phyloP scores from a whole-genome alignment of 2,888 invertebrate species.

The Drosophila neutralis region DNA sequence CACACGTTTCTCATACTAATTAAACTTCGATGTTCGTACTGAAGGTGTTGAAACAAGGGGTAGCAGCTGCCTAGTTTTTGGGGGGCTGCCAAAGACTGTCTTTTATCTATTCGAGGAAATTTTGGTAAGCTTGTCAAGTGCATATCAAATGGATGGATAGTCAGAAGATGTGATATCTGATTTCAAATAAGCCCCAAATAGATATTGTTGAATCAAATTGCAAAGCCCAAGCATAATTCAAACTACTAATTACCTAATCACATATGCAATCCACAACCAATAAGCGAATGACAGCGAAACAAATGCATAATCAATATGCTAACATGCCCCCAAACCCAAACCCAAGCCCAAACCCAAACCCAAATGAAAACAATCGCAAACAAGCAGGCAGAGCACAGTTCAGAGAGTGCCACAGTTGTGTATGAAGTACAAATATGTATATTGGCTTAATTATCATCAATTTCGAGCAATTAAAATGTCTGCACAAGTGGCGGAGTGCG shows the following conservation, averaged over 20 bases:
- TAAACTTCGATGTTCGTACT: not conserved
- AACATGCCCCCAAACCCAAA: conserved; percentile 33
- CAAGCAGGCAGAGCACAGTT: not conserved
- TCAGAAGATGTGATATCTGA: not conserved
- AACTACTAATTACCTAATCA: conserved; percentile 48
- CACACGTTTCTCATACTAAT: conserved; percentile 66
- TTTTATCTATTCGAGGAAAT: conserved; percentile 25
- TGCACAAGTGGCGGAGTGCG: conserved; percentile 33
- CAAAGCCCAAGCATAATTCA: conserved; percentile 29
- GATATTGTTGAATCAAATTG: conserved; percentile 8
- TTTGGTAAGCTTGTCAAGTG: not conserved
- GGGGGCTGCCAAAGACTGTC: not conserved
- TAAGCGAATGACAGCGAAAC: conserved; percentile 56
- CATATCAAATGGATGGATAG: not conserved
- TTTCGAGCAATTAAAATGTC: conserved; percentile 79
- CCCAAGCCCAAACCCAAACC: conserved; percentile 10
- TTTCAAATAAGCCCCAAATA: conserved; percentile 3
- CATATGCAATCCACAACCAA: conserved; percentile 43
- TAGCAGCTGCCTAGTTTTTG: not conserved
- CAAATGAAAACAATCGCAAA: conserved; percentile 46
- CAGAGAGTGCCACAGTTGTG: not conserved
- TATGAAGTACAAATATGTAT: conserved; percentile 72
- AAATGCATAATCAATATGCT: conserved; percentile 76
- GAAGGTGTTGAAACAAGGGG: conserved; percentile 23
- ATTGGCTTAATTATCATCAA: conserved; percentile 82